These are phyloP conservation scores for Mamestra configurata DNA, from an alignment of 1,140 invertebrate species.

Conservation along the genomic window DNA sequence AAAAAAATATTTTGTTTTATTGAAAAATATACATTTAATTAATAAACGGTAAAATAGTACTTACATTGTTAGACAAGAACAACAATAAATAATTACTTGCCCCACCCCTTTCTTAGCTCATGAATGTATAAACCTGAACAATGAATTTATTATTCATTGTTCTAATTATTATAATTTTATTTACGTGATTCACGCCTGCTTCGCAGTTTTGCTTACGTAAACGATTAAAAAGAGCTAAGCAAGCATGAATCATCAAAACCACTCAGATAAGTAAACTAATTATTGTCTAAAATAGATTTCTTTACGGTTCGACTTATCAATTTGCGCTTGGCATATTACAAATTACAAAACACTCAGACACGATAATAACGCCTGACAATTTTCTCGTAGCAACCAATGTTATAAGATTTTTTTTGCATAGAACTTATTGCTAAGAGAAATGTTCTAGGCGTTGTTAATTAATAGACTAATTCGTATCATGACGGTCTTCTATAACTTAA, in stretches of 20 bases:
- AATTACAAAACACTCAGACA: not conserved
- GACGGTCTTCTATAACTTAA: no score
- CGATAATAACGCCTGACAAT: not conserved
- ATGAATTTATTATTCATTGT: constrained; percentile 9
- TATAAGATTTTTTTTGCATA: not conserved
- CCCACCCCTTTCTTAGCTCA: not conserved
- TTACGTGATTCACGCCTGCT: constrained; percentile 4
- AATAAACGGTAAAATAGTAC: no score
- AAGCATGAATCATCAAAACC: not conserved
- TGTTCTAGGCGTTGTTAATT: not conserved
- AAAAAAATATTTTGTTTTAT: no score
- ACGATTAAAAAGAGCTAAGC: not conserved
- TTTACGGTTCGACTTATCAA: not conserved
- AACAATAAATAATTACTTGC: not conserved
- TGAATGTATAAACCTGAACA: not conserved
- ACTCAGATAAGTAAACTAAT: not conserved
- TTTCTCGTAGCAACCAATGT: not conserved
- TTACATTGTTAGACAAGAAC: not conserved
- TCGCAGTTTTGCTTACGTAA: constrained; percentile 1
- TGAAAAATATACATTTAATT: no score
- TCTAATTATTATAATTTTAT: constrained; percentile 18
- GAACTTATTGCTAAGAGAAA: not conserved
- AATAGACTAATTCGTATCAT: not conserved
- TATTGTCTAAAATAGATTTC: not conserved
- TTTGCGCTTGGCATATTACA: no score